A percentile compares a stretch with the other conserved stretches of the same genome.
phyloP scores from a whole-genome alignment of 2,797 vertebrate genomes.

The Molossus alvarezi region DNA sequence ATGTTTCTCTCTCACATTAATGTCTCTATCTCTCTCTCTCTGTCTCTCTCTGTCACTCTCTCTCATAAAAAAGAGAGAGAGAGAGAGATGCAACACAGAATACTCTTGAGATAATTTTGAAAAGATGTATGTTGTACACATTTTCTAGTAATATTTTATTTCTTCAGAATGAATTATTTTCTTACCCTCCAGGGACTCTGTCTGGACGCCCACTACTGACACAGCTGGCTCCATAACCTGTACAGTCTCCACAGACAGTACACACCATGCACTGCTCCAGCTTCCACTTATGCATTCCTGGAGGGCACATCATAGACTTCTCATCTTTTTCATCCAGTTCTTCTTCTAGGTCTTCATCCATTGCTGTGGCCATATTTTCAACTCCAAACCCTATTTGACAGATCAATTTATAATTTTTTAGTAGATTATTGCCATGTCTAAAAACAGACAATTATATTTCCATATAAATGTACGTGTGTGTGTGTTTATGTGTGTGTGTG shows the following conservation, averaged over 20 bases:
- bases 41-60: no score
- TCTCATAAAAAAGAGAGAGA: background rate
- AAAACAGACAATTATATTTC: slow-evolving; percentile 7
- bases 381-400: slow-evolving; percentile 94
- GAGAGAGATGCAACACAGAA: background rate
- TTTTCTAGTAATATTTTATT: background rate
- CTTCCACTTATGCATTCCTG: slow-evolving; percentile 99
- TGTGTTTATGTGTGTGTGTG: background rate
- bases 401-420: slow-evolving; percentile 41
- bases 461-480: no score
- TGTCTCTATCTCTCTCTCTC: no score
- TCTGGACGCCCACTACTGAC: slow-evolving; percentile 99
- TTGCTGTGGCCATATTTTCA: slow-evolving; percentile 99
- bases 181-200: slow-evolving; percentile 98
- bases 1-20: no score
- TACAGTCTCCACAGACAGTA: slow-evolving; percentile 99
- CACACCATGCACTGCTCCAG: slow-evolving; percentile 99
- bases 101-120: background rate
- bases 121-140: background rate
- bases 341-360: slow-evolving; percentile 99
- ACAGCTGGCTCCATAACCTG: slow-evolving; percentile 98
- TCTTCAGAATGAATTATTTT: background rate
- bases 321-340: slow-evolving; percentile 99
- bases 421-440: background rate
- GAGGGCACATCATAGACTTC: slow-evolving; percentile 99